Evolutionary conservation across 2,888 invertebrate genomes (phyloP).

Genomic region (Agonopterix alstromeriana): DNA sequence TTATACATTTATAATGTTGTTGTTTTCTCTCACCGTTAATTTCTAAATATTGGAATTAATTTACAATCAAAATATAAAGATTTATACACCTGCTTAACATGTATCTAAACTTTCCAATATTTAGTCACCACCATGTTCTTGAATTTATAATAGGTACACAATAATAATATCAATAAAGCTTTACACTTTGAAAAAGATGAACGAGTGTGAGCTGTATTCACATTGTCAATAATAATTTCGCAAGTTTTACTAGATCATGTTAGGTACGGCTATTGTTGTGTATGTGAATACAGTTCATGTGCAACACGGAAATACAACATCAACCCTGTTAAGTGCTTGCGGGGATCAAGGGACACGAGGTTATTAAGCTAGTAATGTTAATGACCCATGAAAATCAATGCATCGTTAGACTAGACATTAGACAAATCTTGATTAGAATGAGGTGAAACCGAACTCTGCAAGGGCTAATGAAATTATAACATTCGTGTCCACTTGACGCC

Average conservation of each 20-base stretch:
- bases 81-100: slow-evolving; percentile 68
- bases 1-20: no score
- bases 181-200: slow-evolving; percentile 43
- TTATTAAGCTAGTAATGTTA: slow-evolving; percentile 61
- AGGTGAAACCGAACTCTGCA: slow-evolving; percentile 37
- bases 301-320: slow-evolving; percentile 60
- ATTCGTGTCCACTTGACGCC: slow-evolving; percentile 68
- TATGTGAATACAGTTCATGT: slow-evolving; percentile 51
- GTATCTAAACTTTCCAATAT: slow-evolving; percentile 66
- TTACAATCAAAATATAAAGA: slow-evolving; percentile 61
- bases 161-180: slow-evolving; percentile 29
- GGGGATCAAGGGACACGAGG: slow-evolving; percentile 72
- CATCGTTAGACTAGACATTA: slow-evolving; percentile 41
- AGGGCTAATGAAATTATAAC: slow-evolving; percentile 40
- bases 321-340: slow-evolving; percentile 68
- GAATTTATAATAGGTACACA: slow-evolving; percentile 26
- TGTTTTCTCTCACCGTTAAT: slow-evolving; percentile 46
- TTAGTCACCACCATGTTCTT: slow-evolving; percentile 55
- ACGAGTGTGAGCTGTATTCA: slow-evolving; percentile 41
- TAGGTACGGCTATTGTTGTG: slow-evolving; percentile 15
- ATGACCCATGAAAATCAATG: slow-evolving; percentile 45
- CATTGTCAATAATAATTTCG: slow-evolving; percentile 19
- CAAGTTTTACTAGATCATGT: slow-evolving; percentile 18
- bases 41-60: slow-evolving; percentile 72
- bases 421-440: slow-evolving; percentile 20